Conservation (phyloP, 2,797 vertebrate genomes). For the Petrocephalus sullivani region DNA sequence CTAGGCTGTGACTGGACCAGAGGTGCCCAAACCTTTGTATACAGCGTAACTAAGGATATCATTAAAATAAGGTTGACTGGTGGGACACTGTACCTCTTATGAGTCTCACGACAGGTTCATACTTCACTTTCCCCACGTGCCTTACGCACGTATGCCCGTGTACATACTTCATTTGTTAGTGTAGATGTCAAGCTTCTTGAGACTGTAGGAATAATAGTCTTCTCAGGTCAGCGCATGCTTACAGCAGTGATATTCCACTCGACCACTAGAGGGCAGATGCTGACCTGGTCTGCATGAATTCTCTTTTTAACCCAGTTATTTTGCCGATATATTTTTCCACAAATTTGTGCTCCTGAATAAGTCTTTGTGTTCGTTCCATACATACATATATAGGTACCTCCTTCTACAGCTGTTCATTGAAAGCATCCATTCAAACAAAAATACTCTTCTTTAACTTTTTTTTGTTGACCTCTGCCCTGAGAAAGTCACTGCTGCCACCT, state of each 20-base stretch:
- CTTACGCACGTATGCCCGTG: background rate
- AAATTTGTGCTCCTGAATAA: background rate
- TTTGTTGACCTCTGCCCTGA: background rate
- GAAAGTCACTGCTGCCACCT: background rate
- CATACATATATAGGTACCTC: background rate
- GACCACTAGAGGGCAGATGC: background rate
- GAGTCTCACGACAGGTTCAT: background rate
- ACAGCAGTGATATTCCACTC: background rate
- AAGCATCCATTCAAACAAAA: background rate
- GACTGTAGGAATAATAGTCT: background rate
- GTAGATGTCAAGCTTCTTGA: background rate
- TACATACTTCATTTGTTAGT: background rate
- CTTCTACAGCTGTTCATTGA: background rate
- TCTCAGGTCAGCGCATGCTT: background rate
- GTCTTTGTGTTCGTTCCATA: background rate
- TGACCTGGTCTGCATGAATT: background rate
- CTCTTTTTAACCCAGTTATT: background rate
- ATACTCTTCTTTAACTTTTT: background rate
- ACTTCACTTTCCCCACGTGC: background rate
- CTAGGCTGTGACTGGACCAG: background rate
- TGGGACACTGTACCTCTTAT: background rate
- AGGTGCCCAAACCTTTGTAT: background rate
- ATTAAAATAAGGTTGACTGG: background rate
- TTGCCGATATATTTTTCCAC: background rate
- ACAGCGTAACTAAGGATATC: background rate